phyloP scores from a whole-genome alignment of 2,113 vertebrate species.

The Neodontobutis hainanensis region DNA sequence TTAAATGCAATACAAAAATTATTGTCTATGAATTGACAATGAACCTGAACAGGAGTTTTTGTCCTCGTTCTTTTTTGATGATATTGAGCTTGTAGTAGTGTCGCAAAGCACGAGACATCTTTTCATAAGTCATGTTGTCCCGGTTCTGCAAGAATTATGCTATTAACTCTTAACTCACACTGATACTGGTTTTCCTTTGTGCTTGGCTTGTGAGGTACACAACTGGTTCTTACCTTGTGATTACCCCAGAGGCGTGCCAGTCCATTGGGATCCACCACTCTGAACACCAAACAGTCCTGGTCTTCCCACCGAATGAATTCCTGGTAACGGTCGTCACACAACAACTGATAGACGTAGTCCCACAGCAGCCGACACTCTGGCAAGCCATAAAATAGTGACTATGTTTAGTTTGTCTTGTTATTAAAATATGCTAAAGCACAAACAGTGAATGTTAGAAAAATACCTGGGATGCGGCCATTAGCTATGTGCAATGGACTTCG shows the following conservation, averaged over 20 bases:
- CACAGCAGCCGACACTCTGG: constrained; percentile 90
- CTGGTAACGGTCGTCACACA: constrained; percentile 84
- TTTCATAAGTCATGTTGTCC: constrained; percentile 93
- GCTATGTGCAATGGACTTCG: constrained; percentile 47
- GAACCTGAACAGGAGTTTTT: constrained; percentile 91
- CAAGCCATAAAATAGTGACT: constrained; percentile 9
- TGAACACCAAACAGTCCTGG: constrained; percentile 80
- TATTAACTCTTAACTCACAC: no score
- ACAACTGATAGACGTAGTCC: constrained; percentile 89
- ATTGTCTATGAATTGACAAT: background rate
- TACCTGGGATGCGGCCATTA: constrained; percentile 79
- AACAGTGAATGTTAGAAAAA: background rate
- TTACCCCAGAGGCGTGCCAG: constrained; percentile 92
- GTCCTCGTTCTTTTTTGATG: constrained; percentile 89
- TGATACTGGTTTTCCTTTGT: no score
- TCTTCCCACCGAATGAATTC: constrained; percentile 89
- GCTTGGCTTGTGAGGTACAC: background rate
- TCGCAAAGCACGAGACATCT: constrained; percentile 90
- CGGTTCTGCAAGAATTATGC: constrained; percentile 79
- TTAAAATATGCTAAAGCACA: no score
- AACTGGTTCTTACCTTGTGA: constrained; percentile 83
- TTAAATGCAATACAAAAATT: background rate
- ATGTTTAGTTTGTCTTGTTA: background rate
- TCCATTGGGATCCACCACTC: constrained; percentile 86
- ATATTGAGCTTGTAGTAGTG: constrained; percentile 97